phyloP scores from a whole-genome alignment of 2,113 vertebrate genomes.

The Hyperopisus bebe region DNA sequence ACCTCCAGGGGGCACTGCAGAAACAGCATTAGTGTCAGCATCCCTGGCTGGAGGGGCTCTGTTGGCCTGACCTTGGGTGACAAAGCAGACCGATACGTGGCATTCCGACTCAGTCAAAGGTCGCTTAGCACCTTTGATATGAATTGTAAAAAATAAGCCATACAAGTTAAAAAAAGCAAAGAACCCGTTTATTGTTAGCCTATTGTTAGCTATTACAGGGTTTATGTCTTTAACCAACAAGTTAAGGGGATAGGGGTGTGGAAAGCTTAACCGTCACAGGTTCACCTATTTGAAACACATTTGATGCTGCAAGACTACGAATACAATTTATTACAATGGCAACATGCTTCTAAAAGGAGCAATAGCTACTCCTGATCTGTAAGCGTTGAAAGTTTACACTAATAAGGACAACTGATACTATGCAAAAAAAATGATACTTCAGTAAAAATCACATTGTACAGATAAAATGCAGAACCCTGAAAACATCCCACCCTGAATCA shows the following conservation, averaged over 20 bases:
- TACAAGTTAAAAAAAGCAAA: constrained; percentile 54
- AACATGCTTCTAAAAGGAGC: constrained; percentile 35
- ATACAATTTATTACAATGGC: constrained; percentile 28
- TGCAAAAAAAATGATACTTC: constrained; percentile 52
- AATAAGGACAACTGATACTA: constrained; percentile 39
- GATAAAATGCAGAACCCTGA: constrained; percentile 60
- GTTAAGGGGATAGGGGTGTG: constrained; percentile 26
- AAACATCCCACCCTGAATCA: constrained; percentile 35
- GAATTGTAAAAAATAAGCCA: constrained; percentile 45
- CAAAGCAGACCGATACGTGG: constrained; percentile 6
- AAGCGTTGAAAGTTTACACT: constrained; percentile 37
- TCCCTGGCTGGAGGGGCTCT: not conserved
- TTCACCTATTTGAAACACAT: constrained; percentile 25
- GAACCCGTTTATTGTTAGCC: constrained; percentile 63
- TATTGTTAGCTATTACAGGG: constrained; percentile 56
- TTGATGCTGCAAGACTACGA: constrained; percentile 23
- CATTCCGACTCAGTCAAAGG: constrained; percentile 47
- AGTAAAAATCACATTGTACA: constrained; percentile 54
- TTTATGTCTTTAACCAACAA: constrained; percentile 36
- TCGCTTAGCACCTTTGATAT: constrained; percentile 54
- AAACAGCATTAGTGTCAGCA: not conserved
- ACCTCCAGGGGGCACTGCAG: not conserved
- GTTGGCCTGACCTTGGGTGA: constrained; percentile 14
- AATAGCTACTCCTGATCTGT: constrained; percentile 18
- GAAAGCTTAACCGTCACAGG: constrained; percentile 12